Evolutionary conservation across 2,888 invertebrate genomes (phyloP).

Genomic region (Malacosoma neustria): DNA sequence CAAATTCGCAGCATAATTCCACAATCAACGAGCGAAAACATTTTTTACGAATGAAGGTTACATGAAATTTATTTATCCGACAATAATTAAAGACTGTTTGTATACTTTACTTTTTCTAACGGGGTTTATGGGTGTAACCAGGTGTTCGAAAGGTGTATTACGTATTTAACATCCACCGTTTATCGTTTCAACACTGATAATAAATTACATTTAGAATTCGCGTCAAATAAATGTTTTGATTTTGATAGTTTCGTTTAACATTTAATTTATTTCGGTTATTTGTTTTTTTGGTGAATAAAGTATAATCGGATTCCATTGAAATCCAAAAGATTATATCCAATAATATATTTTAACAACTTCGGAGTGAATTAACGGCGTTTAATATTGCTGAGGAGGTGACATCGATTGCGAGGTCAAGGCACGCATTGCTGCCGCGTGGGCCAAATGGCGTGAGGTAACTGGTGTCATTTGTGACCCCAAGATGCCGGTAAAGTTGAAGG

Average conservation of each 20-base stretch:
- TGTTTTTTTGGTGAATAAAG: no score
- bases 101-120: not conserved
- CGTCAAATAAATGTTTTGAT: constrained; percentile 14
- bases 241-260: constrained; percentile 4
- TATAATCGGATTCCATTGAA: no score
- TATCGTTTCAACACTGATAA: constrained; percentile 11
- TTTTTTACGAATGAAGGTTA: not conserved
- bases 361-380: no score
- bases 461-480: no score
- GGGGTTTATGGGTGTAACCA: constrained; percentile 10
- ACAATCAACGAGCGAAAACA: constrained; percentile 3
- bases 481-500: no score
- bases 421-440: no score
- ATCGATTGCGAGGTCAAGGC: no score
- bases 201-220: constrained; percentile 28
- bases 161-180: constrained; percentile 13
- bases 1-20: not conserved
- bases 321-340: no score
- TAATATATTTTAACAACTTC: no score
- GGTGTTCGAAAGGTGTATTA: constrained; percentile 23
- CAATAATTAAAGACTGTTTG: not conserved
- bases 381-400: no score
- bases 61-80: not conserved
- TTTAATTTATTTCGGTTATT: not conserved
- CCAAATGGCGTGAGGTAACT: no score